Percentiles rank a stretch among this genome's conserved stretches.
phyloP scores from a whole-genome alignment of 2,797 vertebrate species.

The Hoplostethus atlanticus region DNA sequence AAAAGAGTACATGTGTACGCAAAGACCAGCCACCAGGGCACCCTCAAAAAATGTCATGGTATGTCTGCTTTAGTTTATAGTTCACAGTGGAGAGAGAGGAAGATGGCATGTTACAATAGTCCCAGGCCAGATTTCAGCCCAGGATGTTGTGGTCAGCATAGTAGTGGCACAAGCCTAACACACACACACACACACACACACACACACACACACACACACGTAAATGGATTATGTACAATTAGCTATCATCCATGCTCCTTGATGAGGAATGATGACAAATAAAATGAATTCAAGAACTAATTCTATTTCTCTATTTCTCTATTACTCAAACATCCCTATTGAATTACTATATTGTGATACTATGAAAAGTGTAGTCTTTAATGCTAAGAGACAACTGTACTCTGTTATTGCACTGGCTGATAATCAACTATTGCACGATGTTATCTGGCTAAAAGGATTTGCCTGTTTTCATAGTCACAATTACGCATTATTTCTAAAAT shows the following conservation, averaged over 20 bases:
- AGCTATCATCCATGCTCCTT: slow-evolving; percentile 52
- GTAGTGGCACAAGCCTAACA: not conserved
- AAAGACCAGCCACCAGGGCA: not conserved
- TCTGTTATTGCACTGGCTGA: slow-evolving; percentile 34
- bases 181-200: slow-evolving; percentile 12
- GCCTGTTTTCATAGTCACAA: not conserved
- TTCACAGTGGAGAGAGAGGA: no score
- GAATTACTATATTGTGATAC: slow-evolving; percentile 62
- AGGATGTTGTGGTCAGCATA: no score
- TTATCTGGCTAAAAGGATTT: not conserved
- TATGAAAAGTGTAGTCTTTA: slow-evolving; percentile 54
- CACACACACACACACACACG: slow-evolving; percentile 40
- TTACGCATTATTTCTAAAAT: no score
- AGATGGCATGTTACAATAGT: no score
- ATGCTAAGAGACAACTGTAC: slow-evolving; percentile 50
- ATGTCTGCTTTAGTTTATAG: no score
- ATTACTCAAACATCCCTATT: slow-evolving; percentile 15
- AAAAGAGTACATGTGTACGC: not conserved
- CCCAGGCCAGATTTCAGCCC: no score
- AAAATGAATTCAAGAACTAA: slow-evolving; percentile 62
- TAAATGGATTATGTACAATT: slow-evolving; percentile 74
- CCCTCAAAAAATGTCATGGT: no score
- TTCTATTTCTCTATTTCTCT: slow-evolving; percentile 45
- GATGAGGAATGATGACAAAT: slow-evolving; percentile 56
- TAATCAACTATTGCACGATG: slow-evolving; percentile 40